Evolutionary conservation across 2,888 invertebrate genomes (phyloP), one percentile per base, ranked within the genome.

Genomic region (Hypercompe scribonia): DNA sequence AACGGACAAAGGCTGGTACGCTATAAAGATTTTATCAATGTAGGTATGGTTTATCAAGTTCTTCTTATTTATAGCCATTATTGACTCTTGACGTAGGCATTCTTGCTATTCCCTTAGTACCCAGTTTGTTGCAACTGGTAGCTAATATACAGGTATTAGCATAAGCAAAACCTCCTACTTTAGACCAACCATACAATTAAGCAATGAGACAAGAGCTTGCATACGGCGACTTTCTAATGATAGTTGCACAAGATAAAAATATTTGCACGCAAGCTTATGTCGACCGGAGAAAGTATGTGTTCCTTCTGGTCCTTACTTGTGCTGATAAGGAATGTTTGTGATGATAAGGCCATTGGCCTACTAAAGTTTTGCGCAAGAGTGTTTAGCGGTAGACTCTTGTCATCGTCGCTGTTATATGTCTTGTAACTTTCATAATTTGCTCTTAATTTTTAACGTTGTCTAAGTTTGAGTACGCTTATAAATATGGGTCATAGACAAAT

Each of bases 231-330:
- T 88, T 88, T 87, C 88, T 87, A 84, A 79, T 75, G 84, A 86
- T 84, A 78, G 81, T 79, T 77, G 70, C 71, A 74, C 75, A 81
- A 84, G 84, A 86, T 84, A 84, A 83, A 81, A 84, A 87, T 89
- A 88, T 88, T 87, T 84, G 85, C 87, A 85, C 84, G 85, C 86
- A 79, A 87, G 77, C 71, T 78, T 82, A 82, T 86, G 86, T 81
- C 84, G 83, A 80, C 68, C 36, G 75, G 87, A 82, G 90, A 90
- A 90, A 91, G 90, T 86, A 81, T 86, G 80, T 71, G 75, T 77
- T 84, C 79, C 78, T 86, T 82, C 70, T 77, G 61, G 79, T 72
- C 76, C 77, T 78, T 71, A 31, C 33, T 36, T 39, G 31, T 13
- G 18, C 0, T 34, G 74, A 75, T 75, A 75, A 72, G 61, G 50